phyloP scores from a whole-genome alignment of 1,140 invertebrate species.

The Drosophila melanica region DNA sequence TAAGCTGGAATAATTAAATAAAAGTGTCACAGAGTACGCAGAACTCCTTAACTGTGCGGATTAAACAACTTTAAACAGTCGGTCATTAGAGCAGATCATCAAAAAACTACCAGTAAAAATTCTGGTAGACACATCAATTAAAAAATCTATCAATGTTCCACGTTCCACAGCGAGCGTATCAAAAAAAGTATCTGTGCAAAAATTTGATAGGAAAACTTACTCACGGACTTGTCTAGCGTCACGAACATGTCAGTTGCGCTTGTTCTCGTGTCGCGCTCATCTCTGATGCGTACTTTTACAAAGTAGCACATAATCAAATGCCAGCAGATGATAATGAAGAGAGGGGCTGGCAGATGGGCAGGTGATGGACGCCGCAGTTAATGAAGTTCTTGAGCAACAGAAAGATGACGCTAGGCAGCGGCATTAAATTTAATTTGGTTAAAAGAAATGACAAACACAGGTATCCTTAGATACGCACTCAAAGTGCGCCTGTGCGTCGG shows the following conservation, averaged over 20 bases:
- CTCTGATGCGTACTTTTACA: slow-evolving; percentile 8
- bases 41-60: too few species aligned
- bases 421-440: slow-evolving; percentile 75
- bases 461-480: slow-evolving; percentile 1
- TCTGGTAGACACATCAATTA: too few species aligned
- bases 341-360: background rate
- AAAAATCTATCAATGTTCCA: too few species aligned
- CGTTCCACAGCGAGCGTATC: too few species aligned
- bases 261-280: slow-evolving; percentile 6
- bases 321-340: slow-evolving; percentile 19
- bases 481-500: slow-evolving; percentile 16
- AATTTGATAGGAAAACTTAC: too few species aligned
- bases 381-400: slow-evolving; percentile 63
- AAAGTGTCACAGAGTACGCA: background rate
- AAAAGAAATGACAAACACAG: slow-evolving; percentile 48
- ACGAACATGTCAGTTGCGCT: background rate
- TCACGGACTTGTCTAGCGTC: background rate
- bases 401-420: slow-evolving; percentile 42
- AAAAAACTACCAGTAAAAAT: too few species aligned
- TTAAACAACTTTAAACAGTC: too few species aligned
- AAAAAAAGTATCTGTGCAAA: too few species aligned
- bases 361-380: slow-evolving; percentile 57
- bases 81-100: too few species aligned
- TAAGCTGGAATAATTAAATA: background rate
- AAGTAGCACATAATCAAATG: slow-evolving; percentile 43